A percentile compares a stretch with the other conserved stretches of the same genome.
Conservation (phyloP, 1,140 invertebrate genomes). For the Monomorium pharaonis region DNA sequence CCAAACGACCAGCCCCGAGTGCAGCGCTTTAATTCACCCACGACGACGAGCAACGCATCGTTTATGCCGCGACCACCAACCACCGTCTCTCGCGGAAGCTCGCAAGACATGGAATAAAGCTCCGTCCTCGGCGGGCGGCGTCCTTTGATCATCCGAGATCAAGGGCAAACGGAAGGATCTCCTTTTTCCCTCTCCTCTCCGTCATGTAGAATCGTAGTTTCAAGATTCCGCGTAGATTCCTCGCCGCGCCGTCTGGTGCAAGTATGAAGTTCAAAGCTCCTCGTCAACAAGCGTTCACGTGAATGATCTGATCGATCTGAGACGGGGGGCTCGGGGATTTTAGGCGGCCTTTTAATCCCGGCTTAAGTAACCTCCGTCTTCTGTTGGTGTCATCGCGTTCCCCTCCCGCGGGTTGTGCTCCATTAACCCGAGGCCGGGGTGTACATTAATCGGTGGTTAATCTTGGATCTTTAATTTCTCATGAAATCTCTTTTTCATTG, state of each 20-base stretch:
- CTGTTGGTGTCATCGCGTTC: slow-evolving; percentile 19
- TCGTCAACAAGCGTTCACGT: not conserved
- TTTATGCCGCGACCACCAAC: not conserved
- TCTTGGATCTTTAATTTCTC: slow-evolving; percentile 19
- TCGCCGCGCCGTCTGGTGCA: not conserved
- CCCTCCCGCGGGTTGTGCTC: slow-evolving; percentile 21
- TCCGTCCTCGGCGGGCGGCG: not conserved
- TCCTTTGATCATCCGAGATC: slow-evolving; percentile 15
- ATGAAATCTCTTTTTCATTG: slow-evolving; percentile 12
- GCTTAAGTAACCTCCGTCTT: slow-evolving; percentile 27
- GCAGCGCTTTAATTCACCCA: slow-evolving; percentile 39
- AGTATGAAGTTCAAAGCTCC: slow-evolving; percentile 1
- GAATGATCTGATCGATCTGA: slow-evolving; percentile 47
- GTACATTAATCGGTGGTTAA: slow-evolving; percentile 39
- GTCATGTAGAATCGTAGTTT: not conserved
- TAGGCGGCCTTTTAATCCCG: slow-evolving; percentile 30
- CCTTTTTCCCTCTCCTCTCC: not conserved
- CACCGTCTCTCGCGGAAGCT: not conserved
- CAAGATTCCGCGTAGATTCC: slow-evolving; percentile 11
- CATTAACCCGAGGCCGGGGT: slow-evolving; percentile 29
- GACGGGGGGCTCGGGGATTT: slow-evolving; percentile 17
- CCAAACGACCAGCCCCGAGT: slow-evolving; percentile 23
- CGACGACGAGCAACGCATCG: not conserved
- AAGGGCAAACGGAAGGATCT: not conserved
- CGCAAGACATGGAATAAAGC: slow-evolving; percentile 31